Percentiles rank a stretch among this genome's conserved stretches.
Evolutionary conservation across 92 coral and sea anemone species (phyloP).

Genomic region (Micromussa lordhowensis): DNA sequence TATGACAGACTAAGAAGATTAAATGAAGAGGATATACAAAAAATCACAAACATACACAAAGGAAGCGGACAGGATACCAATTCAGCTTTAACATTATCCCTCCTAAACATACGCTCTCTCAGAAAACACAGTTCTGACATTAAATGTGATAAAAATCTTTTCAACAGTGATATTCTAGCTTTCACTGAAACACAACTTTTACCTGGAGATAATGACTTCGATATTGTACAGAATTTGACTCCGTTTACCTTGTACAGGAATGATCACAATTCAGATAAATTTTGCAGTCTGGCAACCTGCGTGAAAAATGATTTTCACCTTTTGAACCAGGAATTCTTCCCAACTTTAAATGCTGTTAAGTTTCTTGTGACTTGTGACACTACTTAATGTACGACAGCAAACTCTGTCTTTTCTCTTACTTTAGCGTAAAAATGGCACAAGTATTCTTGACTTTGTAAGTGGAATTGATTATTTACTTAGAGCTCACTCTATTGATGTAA

Average conservation of each 20-base stretch:
- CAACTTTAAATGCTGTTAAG: not conserved
- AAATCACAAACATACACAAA: too few relatives aligned
- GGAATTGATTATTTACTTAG: too few relatives aligned
- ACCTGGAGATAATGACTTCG: constrained; percentile 34
- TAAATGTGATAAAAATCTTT: constrained; percentile 50
- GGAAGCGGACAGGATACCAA: too few relatives aligned
- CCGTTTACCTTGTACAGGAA: constrained; percentile 60
- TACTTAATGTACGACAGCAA: constrained; percentile 20
- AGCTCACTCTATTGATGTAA: constrained; percentile 41
- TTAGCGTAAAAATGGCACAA: constrained; percentile 44
- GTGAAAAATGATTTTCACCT: constrained; percentile 10
- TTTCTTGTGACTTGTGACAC: not conserved
- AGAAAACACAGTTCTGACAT: constrained; percentile 74
- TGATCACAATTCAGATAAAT: constrained; percentile 50
- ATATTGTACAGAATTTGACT: constrained; percentile 33
- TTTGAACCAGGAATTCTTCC: not conserved
- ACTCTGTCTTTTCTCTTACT: constrained; percentile 33
- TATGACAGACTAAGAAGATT: too few relatives aligned
- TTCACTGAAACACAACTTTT: constrained; percentile 76
- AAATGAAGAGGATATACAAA: too few relatives aligned
- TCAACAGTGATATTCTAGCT: constrained; percentile 59
- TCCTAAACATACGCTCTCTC: constrained; percentile 68
- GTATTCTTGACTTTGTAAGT: constrained; percentile 16
- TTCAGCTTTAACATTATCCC: not conserved
- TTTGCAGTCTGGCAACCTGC: constrained; percentile 43